A percentile compares a stretch with the other conserved stretches of the same genome.
Evolutionary conservation across 2,888 invertebrate genomes (phyloP).

Genomic region (Pseudococcus longispinus): DNA sequence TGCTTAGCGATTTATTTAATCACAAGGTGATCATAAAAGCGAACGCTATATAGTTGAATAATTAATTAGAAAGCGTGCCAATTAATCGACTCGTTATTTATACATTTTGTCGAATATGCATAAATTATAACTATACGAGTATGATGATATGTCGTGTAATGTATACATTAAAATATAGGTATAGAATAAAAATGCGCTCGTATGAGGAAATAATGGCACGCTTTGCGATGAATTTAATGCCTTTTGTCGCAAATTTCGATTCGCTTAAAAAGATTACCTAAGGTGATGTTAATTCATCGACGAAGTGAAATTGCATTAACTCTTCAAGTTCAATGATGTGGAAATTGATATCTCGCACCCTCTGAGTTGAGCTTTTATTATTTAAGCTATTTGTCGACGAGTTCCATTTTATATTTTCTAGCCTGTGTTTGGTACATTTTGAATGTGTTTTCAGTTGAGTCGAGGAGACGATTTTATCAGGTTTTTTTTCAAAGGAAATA

Average conservation of each 20-base stretch:
- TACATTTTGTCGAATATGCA: not conserved
- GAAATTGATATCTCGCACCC: slow-evolving; percentile 38
- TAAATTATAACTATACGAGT: too few species aligned
- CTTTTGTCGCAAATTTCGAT: not conserved
- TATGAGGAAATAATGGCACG: not conserved
- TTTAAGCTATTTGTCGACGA: not conserved
- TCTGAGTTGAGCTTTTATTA: not conserved
- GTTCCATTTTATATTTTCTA: not conserved
- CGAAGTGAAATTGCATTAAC: not conserved
- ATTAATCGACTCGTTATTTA: not conserved
- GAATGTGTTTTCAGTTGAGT: too few species aligned
- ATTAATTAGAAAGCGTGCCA: slow-evolving; percentile 18
- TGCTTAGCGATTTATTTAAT: slow-evolving; percentile 50
- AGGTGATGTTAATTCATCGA: not conserved
- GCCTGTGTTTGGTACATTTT: not conserved
- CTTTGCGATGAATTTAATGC: not conserved
- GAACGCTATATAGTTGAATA: slow-evolving; percentile 9
- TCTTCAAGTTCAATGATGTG: not conserved
- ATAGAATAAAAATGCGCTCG: not conserved
- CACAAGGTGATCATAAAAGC: slow-evolving; percentile 45
- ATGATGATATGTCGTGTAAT: not conserved
- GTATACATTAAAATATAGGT: not conserved
- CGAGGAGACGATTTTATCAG: too few species aligned
- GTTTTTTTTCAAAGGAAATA: too few species aligned
- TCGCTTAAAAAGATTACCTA: not conserved